A percentile compares a stretch with the other conserved stretches of the same genome.
These are phyloP conservation scores for Troides oblongomaculatus DNA, from an alignment of 2,888 invertebrate genomes.

Conservation along the genomic window DNA sequence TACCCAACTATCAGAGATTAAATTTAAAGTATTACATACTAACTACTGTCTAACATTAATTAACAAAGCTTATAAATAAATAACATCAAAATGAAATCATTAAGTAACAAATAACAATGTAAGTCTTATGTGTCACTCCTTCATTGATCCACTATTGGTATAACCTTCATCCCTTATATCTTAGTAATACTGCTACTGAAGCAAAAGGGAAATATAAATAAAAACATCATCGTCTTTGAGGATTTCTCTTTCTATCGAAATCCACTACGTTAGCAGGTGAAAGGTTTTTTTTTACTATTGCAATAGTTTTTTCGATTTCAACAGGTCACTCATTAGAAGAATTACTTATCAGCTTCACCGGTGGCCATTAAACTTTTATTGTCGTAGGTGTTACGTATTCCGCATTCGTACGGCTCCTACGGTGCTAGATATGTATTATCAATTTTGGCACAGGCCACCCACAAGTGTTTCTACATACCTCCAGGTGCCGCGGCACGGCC, in stretches of 20 bases:
- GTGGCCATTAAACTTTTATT: slow-evolving; percentile 33
- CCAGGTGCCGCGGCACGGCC: slow-evolving; percentile 44
- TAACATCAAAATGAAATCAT: background rate
- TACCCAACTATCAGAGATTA: too few relatives aligned
- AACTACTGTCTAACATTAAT: background rate
- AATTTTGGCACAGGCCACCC: slow-evolving; percentile 59
- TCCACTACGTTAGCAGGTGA: slow-evolving; percentile 7
- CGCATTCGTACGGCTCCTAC: slow-evolving; percentile 49
- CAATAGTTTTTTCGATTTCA: slow-evolving; percentile 3
- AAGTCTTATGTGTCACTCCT: background rate
- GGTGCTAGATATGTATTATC: slow-evolving; percentile 46
- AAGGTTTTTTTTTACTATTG: slow-evolving; percentile 3
- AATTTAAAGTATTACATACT: too few relatives aligned
- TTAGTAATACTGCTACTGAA: background rate
- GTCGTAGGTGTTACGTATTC: slow-evolving; percentile 53
- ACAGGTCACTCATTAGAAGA: slow-evolving; percentile 24
- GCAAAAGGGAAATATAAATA: background rate
- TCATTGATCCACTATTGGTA: background rate
- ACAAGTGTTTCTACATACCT: slow-evolving; percentile 52
- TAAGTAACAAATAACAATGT: background rate
- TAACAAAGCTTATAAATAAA: background rate
- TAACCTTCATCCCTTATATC: background rate
- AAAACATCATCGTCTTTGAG: background rate
- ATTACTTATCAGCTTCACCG: slow-evolving; percentile 32
- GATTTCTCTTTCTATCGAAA: background rate